phyloP scores from a whole-genome alignment of 2,888 invertebrate species.

The Lasius platythorax region DNA sequence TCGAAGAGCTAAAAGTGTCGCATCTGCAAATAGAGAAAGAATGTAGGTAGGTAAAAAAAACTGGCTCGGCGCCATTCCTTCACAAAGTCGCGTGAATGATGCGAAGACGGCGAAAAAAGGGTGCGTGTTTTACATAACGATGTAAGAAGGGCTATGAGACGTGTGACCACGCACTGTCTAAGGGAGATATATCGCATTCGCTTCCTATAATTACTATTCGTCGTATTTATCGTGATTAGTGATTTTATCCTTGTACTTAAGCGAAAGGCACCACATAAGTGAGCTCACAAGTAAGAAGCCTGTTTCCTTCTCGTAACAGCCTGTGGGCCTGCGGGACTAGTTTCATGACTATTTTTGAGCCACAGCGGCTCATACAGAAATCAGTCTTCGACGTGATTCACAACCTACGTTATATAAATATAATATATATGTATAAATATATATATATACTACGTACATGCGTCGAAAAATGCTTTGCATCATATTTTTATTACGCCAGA shows the following conservation, averaged over 20 bases:
- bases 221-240: conserved; percentile 57
- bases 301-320: conserved; percentile 69
- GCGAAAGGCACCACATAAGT: conserved; percentile 81
- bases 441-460: conserved; percentile 64
- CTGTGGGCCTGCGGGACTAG: conserved; percentile 83
- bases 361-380: conserved; percentile 76
- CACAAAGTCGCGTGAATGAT: not conserved
- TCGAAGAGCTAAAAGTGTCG: conserved; percentile 79
- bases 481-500: not conserved
- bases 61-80: conserved; percentile 50
- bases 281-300: conserved; percentile 78
- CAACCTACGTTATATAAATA: conserved; percentile 77
- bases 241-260: conserved; percentile 78
- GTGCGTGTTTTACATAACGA: conserved; percentile 25
- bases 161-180: conserved; percentile 57
- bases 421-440: conserved; percentile 64
- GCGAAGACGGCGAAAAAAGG: conserved; percentile 15
- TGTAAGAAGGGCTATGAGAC: conserved; percentile 23
- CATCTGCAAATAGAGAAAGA: conserved; percentile 82
- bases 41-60: conserved; percentile 65
- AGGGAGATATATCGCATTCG: conserved; percentile 41
- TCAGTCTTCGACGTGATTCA: conserved; percentile 84
- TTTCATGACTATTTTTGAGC: conserved; percentile 84
- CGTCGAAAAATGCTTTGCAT: conserved; percentile 29
- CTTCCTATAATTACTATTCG: conserved; percentile 62